Percentiles rank a stretch among this genome's conserved stretches.
Conservation (phyloP, 1,140 invertebrate species). For the Zaprionus ghesquierei region DNA sequence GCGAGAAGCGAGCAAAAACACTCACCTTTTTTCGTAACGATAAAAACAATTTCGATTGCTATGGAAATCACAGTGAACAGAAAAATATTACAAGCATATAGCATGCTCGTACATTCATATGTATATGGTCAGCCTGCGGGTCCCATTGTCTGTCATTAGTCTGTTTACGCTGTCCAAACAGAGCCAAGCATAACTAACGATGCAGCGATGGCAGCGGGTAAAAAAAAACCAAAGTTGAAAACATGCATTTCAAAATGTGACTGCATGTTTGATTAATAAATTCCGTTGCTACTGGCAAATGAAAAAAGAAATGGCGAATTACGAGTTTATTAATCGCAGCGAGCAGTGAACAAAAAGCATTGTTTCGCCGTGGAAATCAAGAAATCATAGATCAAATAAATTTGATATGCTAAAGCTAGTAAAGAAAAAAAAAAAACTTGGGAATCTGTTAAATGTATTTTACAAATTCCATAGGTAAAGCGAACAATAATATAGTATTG, state of each 20-base stretch:
- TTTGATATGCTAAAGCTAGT: neutral
- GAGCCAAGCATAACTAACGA: neutral
- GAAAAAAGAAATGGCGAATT: neutral
- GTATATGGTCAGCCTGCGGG: constrained; percentile 3
- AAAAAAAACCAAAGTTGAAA: constrained; percentile 16
- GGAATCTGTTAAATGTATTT: neutral
- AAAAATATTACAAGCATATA: neutral
- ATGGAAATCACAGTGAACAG: neutral
- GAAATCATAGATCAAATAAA: neutral
- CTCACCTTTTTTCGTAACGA: neutral
- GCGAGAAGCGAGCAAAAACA: neutral
- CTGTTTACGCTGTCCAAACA: constrained; percentile 11
- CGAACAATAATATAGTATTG: no score
- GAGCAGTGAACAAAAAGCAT: neutral
- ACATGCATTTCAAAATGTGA: constrained; percentile 2
- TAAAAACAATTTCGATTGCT: neutral
- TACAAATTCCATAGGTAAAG: neutral
- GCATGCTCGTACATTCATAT: neutral
- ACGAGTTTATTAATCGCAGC: neutral
- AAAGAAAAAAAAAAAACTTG: neutral
- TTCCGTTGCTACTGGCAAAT: neutral
- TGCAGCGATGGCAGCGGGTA: neutral
- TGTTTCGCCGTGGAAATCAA: neutral
- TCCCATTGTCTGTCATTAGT: constrained; percentile 10
- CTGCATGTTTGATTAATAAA: constrained; percentile 21